Conservation (phyloP, 2,113 vertebrate species). For the Columba livia region DNA sequence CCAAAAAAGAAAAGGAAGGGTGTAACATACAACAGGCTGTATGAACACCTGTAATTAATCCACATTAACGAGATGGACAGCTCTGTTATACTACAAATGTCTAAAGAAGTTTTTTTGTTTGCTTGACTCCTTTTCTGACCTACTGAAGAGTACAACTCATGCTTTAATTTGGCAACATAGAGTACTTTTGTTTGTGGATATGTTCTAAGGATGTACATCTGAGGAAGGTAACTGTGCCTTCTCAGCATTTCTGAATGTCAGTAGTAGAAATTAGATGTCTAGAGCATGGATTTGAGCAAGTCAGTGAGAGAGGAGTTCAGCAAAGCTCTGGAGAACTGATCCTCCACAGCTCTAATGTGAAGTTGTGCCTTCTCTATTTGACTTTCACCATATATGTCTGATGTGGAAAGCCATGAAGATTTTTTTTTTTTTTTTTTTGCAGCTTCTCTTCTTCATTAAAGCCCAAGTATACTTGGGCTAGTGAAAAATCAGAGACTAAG, state of each 20-base stretch:
- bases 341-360: neutral
- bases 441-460: neutral
- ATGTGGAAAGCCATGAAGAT: neutral
- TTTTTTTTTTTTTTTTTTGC: neutral
- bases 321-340: neutral
- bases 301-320: neutral
- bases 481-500: neutral
- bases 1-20: neutral
- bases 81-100: neutral
- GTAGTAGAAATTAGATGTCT: neutral
- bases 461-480: neutral
- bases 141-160: neutral
- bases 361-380: neutral
- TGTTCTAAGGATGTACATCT: neutral
- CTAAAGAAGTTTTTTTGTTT: neutral
- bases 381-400: neutral
- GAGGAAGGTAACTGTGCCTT: neutral
- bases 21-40: neutral
- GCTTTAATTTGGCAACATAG: neutral
- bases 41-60: neutral
- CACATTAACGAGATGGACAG: neutral
- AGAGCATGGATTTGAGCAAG: neutral
- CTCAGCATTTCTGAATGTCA: neutral
- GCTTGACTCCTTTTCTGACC: neutral
- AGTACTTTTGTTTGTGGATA: neutral